phyloP scores from a whole-genome alignment of 37 sponge, comb jelly and placozoan genomes.

The Crambe crambe region DNA sequence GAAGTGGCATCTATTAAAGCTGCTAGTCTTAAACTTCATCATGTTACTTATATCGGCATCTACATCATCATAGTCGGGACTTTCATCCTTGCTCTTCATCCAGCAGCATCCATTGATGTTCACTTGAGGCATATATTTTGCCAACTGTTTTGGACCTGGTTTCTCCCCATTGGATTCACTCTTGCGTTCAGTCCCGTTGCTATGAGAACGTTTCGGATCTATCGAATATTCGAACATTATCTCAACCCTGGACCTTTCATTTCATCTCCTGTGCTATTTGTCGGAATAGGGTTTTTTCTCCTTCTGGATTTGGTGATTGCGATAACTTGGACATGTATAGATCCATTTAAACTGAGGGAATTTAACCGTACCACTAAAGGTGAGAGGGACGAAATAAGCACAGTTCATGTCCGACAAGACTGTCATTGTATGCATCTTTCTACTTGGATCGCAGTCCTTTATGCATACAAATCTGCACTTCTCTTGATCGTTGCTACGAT shows the following conservation, averaged over 20 bases:
- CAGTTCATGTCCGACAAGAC: neutral
- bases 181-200: neutral
- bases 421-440: neutral
- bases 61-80: neutral
- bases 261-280: neutral
- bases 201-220: slow-evolving; percentile 12
- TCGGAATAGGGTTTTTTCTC: neutral
- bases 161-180: slow-evolving; percentile 8
- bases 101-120: neutral
- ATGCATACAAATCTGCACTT: neutral
- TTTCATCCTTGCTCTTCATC: neutral
- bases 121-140: neutral
- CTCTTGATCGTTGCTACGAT: neutral
- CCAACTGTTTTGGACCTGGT: slow-evolving; percentile 6
- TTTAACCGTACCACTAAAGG: neutral
- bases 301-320: neutral
- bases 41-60: neutral
- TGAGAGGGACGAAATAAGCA: neutral
- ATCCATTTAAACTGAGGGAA: neutral
- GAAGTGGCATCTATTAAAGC: neutral
- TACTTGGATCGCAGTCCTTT: neutral
- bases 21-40: neutral
- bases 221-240: slow-evolving; percentile 19
- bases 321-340: neutral
- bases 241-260: slow-evolving; percentile 23